These are phyloP conservation scores for Trididemnum nubilum DNA, from an alignment of 23 tunicate genomes.

Conservation along the genomic window DNA sequence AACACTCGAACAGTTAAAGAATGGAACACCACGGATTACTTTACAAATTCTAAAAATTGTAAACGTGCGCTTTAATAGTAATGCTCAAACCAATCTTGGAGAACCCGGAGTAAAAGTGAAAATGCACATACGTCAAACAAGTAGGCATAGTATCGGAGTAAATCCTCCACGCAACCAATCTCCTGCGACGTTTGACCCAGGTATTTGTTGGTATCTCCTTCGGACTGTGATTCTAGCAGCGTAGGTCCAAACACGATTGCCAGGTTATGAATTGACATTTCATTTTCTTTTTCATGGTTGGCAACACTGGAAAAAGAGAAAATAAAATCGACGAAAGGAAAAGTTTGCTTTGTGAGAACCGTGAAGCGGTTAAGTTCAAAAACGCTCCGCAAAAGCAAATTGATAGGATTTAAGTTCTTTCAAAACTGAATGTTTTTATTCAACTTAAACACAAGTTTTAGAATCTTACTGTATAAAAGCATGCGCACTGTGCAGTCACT, in stretches of 20 bases:
- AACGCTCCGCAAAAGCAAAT: too few relatives aligned
- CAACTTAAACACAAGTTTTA: too few relatives aligned
- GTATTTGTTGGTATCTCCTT: conserved; percentile 27
- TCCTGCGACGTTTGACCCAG: conserved; percentile 82
- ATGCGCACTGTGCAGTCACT: too few relatives aligned
- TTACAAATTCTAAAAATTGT: too few relatives aligned
- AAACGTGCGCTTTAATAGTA: too few relatives aligned
- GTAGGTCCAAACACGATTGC: conserved; percentile 97
- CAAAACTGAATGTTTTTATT: too few relatives aligned
- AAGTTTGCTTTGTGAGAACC: neutral
- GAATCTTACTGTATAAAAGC: too few relatives aligned
- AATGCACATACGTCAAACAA: conserved; percentile 86
- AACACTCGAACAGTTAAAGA: too few relatives aligned
- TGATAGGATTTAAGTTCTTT: too few relatives aligned
- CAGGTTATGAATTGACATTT: conserved; percentile 81
- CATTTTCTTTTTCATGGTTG: conserved; percentile 74
- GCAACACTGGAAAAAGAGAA: conserved; percentile 55
- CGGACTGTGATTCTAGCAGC: conserved; percentile 62
- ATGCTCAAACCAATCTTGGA: too few relatives aligned
- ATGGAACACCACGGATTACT: too few relatives aligned
- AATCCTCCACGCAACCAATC: conserved; percentile 81
- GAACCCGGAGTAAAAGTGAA: too few relatives aligned
- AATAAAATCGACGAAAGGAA: neutral
- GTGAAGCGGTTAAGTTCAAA: neutral
- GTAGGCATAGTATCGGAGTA: conserved; percentile 60